phyloP scores from a whole-genome alignment of 2,888 invertebrate species.

The Ophioninae sp. region DNA sequence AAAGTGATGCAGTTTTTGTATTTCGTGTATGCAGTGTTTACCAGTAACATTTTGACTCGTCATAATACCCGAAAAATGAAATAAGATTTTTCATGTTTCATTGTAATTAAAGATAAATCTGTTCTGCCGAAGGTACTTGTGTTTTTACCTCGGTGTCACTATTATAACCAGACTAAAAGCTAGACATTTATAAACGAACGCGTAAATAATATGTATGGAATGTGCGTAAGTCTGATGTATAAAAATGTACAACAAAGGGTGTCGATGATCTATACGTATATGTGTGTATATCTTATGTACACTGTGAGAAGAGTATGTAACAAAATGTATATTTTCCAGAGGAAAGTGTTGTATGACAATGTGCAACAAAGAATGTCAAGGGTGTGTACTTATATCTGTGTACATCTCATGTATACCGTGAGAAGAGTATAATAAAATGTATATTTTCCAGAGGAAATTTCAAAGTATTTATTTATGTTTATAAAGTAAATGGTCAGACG shows the following conservation, averaged over 20 bases:
- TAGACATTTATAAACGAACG: conserved; percentile 34
- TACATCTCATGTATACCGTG: conserved; percentile 38
- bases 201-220: conserved; percentile 34
- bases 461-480: background rate
- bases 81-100: background rate
- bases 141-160: conserved; percentile 15
- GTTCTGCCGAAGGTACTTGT: background rate
- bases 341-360: conserved; percentile 51
- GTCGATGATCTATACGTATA: conserved; percentile 43
- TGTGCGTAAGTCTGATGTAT: conserved; percentile 50
- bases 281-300: conserved; percentile 38
- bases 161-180: conserved; percentile 16
- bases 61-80: background rate
- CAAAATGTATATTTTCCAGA: conserved; percentile 70
- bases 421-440: conserved; percentile 62
- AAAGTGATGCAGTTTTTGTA: background rate
- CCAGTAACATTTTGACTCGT: background rate
- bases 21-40: background rate
- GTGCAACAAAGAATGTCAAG: conserved; percentile 45
- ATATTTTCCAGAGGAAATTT: conserved; percentile 69
- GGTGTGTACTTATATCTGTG: conserved; percentile 41
- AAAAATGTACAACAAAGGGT: conserved; percentile 50
- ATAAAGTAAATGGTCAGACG: too few relatives aligned
- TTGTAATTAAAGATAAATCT: background rate
- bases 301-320: conserved; percentile 53